These are phyloP conservation scores for Cistogaster globosa DNA, from an alignment of 2,888 invertebrate species.

Conservation along the genomic window DNA sequence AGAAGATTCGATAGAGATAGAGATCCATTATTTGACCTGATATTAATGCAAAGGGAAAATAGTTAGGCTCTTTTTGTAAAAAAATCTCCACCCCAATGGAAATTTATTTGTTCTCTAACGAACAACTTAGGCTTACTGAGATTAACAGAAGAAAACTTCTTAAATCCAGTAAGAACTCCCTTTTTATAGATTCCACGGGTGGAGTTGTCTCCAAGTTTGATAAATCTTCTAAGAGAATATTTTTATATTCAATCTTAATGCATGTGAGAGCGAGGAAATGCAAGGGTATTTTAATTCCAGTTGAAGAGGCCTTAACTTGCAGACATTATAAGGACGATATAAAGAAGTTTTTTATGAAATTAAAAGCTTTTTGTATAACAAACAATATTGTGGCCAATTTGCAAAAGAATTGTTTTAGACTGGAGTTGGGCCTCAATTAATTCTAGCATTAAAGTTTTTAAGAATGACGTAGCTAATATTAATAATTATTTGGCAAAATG, in stretches of 20 bases:
- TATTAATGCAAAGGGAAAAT: constrained; percentile 8
- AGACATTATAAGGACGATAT: neutral
- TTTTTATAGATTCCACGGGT: constrained; percentile 21
- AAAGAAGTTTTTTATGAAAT: constrained; percentile 24
- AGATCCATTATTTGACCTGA: neutral
- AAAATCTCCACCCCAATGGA: constrained; percentile 7
- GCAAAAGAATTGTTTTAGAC: constrained; percentile 2
- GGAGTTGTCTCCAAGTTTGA: constrained; percentile 21
- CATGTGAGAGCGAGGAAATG: neutral
- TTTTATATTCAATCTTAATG: neutral
- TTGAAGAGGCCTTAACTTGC: neutral
- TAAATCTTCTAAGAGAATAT: neutral
- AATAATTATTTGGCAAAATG: constrained; percentile 6
- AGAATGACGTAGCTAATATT: neutral
- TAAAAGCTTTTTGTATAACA: neutral
- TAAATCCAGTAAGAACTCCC: neutral
- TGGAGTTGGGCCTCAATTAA: constrained; percentile 23
- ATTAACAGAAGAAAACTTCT: neutral
- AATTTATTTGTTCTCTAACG: neutral
- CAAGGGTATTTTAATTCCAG: constrained; percentile 5
- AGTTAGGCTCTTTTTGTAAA: constrained; percentile 3
- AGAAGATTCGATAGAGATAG: neutral
- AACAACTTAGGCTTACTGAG: neutral
- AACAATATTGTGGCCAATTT: constrained; percentile 15
- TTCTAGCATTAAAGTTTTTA: neutral